These are phyloP conservation scores for Cyprinus carpio DNA, from an alignment of 2,113 vertebrate species.

Conservation along the genomic window DNA sequence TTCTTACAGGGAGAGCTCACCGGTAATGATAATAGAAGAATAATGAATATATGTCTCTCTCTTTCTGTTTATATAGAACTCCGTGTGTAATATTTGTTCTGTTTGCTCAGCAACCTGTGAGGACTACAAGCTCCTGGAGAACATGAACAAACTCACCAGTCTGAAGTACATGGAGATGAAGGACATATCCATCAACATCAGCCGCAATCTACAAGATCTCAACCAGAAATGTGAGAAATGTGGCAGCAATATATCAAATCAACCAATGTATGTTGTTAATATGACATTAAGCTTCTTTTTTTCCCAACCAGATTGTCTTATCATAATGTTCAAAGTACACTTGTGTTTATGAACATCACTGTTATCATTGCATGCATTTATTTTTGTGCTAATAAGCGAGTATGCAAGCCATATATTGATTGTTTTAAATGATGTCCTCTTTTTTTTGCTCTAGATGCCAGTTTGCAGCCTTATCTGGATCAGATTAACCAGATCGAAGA, in stretches of 20 bases:
- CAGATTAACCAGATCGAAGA: constrained; percentile 97
- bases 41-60: neutral
- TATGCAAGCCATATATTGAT: neutral
- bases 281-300: neutral
- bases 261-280: constrained; percentile 26
- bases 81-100: neutral
- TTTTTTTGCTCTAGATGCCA: constrained; percentile 82
- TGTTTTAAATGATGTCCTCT: neutral
- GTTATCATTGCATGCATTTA: neutral
- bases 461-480: constrained; percentile 93
- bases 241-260: neutral
- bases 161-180: constrained; percentile 99
- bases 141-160: constrained; percentile 98
- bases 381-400: neutral
- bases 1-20: constrained; percentile 95
- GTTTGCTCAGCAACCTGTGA: constrained; percentile 87
- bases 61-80: neutral
- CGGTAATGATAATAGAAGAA: constrained; percentile 69
- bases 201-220: constrained; percentile 95
- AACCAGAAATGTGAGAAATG: constrained; percentile 91
- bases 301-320: neutral
- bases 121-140: constrained; percentile 96
- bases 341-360: neutral
- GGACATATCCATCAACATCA: constrained; percentile 97
- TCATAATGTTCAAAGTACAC: neutral